phyloP scores from a whole-genome alignment of 1,140 invertebrate genomes.

The Drosophila sechellia region DNA sequence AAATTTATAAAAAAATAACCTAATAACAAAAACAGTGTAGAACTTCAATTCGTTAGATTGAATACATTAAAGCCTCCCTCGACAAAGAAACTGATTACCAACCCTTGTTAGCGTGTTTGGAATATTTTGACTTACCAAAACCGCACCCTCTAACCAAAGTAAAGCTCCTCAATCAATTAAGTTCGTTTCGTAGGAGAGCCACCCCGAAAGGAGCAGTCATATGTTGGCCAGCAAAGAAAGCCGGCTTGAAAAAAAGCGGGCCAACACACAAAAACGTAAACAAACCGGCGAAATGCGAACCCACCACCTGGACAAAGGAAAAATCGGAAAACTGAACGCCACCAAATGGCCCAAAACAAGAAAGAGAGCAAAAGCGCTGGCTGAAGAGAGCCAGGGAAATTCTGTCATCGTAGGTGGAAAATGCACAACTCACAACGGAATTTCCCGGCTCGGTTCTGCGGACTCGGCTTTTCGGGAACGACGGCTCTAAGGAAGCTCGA shows the following conservation, averaged over 20 bases:
- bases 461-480: conserved; percentile 24
- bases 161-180: conserved; percentile 40
- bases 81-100: conserved; percentile 11
- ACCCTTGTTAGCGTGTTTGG: conserved; percentile 11
- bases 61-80: background rate
- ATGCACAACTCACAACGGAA: conserved; percentile 32
- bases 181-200: conserved; percentile 19
- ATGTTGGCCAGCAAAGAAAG: conserved; percentile 58
- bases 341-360: conserved; percentile 26
- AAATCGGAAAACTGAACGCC: conserved; percentile 52
- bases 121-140: conserved; percentile 5
- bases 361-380: conserved; percentile 17
- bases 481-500: conserved; percentile 64
- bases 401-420: conserved; percentile 23
- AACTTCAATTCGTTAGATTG: too few relatives aligned
- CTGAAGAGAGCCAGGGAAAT: conserved; percentile 39
- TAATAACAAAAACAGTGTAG: too few relatives aligned
- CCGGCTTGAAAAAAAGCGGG: conserved; percentile 54
- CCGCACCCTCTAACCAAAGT: conserved; percentile 18
- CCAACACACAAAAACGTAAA: conserved; percentile 73
- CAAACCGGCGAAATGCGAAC: conserved; percentile 79
- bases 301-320: conserved; percentile 38
- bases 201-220: conserved; percentile 38
- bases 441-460: conserved; percentile 16
- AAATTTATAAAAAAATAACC: background rate